Evolutionary conservation across 2,113 vertebrate genomes (phyloP), one percentile per base, ranked within the genome.

Genomic region (Cacatua alba): DNA sequence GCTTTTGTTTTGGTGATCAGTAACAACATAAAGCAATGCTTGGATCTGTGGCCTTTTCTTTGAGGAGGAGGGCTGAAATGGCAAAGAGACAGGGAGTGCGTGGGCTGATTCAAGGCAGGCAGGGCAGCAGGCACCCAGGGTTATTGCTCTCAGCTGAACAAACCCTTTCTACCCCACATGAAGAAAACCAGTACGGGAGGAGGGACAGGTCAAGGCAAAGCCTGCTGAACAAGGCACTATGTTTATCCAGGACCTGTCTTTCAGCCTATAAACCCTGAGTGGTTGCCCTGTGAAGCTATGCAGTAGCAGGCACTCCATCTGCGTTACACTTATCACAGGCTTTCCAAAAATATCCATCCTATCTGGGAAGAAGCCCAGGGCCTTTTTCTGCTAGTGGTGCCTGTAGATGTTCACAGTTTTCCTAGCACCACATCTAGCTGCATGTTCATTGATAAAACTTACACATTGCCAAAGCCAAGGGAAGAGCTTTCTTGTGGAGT

Each of bases 381-480:
- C 4, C 11, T 4, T 78, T 91, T 72, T 78, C 23, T 4, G 0
- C 13, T 43, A 7, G 13, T 10, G 19, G 37, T 71, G 37, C 31
- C 65, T 49, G 21, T 4, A n/a, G 43, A n/a, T 24, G 8, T 48
- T 77, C 35, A 10, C 12, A 7, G 31, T 53, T 83, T 83, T 70
- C 72, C 72, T 57, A 59, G 44, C 64, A 57, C 14, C 17, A 15
- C 2, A 6, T 59, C 25, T 48, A 53, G 26, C 37, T 67, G 26
- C 19, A 3, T 10, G 28, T 12, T 86, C 37, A 31, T 17, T 24
- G 37, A 24, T 43, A 67, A 92, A 70, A 39, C 7, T 33, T 39
- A 12, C 12, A 46, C 20, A 15, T 39, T 1, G 0, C 8, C 0
- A 2, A 28, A 39, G 41, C 10, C 48, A 41, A 0, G 0, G 43